Base-by-base conservation (phyloP, 2,113 vertebrate species). In the Lophura nycthemera region DNA sequence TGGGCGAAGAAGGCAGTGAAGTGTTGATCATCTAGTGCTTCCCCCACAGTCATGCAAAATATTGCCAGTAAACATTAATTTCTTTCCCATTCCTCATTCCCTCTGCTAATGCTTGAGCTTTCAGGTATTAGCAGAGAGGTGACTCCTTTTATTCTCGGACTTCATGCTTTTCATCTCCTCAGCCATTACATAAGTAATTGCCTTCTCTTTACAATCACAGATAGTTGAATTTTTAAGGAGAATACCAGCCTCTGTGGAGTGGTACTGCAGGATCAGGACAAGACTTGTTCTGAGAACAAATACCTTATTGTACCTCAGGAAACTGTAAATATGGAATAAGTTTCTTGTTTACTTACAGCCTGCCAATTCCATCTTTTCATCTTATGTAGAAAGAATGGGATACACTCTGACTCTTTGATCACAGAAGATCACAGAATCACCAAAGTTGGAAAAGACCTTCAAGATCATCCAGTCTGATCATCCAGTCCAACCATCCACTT, bases 171-270 rank as follows among this genome's bases (percentile, higher is more conserved):
- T 76, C 29, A 36, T 24, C 71, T 88, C 82, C 82, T 91, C 27
- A 70, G 25, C 25, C 48, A 30, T n/a, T n/a, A 57, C 38, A 63
- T 13, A 32, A n/a, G 6, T 22, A 84, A 78, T 21, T 66, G 71
- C 43, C 45, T 43, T 61, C 40, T 84, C 69, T n/a, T 80, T 76
- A 12, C 24, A 87, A 69, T 87, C 82, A 79, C 34, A 82, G 59
- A 25, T 7, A 59, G 72, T 17, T 88, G 83, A 54, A 63, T 72
- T 91, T 90, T 89, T 87, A 94, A 94, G 94, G 71, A 92, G 92
- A 94, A 94, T 94, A 89, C 88, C 92, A 91, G 20, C 10, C 85
- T 79, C 27, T 45, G 43, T 42, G n/a, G 63, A 95, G 88, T 85
- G 60, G 71, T 48, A 79, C 12, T 83, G 16, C n/a, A 70, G 25